Percentiles rank a stretch among this genome's conserved stretches.
Evolutionary conservation across 1,140 invertebrate genomes (phyloP).

Genomic region (Chlorops oryzae): DNA sequence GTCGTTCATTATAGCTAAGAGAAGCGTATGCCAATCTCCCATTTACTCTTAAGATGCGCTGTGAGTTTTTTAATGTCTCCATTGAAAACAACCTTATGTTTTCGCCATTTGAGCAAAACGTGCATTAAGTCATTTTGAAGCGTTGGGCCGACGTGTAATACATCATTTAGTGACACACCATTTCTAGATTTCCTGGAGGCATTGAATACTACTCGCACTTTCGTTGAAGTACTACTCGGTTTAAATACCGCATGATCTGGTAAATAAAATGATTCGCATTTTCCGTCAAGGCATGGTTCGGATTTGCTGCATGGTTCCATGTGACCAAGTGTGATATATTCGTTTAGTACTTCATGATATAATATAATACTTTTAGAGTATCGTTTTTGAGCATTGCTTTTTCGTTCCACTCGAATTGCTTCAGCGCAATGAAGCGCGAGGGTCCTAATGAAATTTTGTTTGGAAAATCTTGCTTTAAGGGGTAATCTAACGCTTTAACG

Average conservation of each 20-base stretch:
- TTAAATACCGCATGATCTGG: not conserved
- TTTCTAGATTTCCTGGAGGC: not conserved
- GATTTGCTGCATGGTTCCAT: not conserved
- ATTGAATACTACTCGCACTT: not conserved
- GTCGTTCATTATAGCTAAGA: too few relatives aligned
- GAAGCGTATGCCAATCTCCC: too few relatives aligned
- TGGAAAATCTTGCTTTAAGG: not conserved
- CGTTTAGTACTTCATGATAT: not conserved
- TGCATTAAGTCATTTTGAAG: not conserved
- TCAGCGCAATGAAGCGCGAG: not conserved
- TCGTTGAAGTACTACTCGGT: not conserved
- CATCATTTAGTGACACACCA: not conserved
- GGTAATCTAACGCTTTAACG: not conserved
- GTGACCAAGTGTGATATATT: not conserved
- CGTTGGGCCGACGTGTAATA: too few relatives aligned
- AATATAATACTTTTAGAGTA: not conserved
- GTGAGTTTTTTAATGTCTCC: too few relatives aligned
- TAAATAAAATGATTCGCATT: too few relatives aligned
- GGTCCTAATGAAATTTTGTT: not conserved
- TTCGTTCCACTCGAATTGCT: not conserved
- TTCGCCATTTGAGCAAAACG: not conserved
- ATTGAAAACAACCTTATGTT: not conserved
- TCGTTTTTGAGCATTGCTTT: not conserved
- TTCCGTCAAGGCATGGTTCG: too few relatives aligned
- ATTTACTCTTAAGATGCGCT: too few relatives aligned